Conservation (phyloP, 2,797 vertebrate species). For the Pygocentrus nattereri region DNA sequence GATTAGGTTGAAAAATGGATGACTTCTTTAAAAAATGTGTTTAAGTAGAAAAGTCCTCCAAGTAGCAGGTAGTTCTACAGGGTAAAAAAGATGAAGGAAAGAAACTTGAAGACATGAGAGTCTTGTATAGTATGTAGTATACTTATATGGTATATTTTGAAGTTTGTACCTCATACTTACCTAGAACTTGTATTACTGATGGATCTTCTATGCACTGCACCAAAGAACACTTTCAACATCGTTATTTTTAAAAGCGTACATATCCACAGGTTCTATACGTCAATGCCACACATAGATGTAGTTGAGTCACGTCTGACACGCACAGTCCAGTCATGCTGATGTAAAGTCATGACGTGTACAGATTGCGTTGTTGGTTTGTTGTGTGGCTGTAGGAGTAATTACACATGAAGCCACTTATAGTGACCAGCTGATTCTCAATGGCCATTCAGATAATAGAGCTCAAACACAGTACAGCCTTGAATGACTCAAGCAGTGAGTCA, state of each 20-base stretch:
- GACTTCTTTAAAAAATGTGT: no score
- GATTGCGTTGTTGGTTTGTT: background rate
- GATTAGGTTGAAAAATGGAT: no score
- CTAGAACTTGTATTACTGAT: no score
- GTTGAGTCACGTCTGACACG: background rate
- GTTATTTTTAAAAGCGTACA: background rate
- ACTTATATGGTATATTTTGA: no score
- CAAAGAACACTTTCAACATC: background rate
- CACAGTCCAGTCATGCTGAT: background rate
- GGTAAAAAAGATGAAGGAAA: no score
- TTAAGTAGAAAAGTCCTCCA: no score
- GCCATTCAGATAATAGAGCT: slow-evolving; percentile 14
- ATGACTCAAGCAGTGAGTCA: slow-evolving; percentile 51
- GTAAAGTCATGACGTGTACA: background rate
- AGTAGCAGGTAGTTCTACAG: no score
- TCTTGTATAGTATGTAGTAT: no score
- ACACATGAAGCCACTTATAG: slow-evolving; percentile 14
- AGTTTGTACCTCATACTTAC: no score
- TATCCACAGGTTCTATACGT: background rate
- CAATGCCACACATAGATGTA: background rate
- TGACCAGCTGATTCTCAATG: slow-evolving; percentile 2
- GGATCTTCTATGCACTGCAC: no score
- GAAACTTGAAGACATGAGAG: no score
- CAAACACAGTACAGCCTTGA: slow-evolving; percentile 1
- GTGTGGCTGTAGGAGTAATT: slow-evolving; percentile 3